Evolutionary conservation across 2,113 vertebrate genomes (phyloP).

Genomic region (Callocephalon fimbriatum): DNA sequence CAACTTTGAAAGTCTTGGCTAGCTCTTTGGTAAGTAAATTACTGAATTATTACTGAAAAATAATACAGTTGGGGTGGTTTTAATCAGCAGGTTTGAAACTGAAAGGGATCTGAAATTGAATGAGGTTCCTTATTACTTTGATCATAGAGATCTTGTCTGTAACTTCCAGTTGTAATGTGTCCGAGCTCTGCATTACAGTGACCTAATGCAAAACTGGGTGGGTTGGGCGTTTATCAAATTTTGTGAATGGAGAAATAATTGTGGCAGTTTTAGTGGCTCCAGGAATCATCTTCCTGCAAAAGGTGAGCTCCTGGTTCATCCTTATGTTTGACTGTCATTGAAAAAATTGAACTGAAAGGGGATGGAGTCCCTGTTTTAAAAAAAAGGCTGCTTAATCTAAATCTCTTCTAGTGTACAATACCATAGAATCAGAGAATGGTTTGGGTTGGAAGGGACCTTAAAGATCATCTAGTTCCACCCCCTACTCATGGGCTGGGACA

Average conservation of each 20-base stretch:
- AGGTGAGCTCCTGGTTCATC: background rate
- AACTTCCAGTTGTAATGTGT: background rate
- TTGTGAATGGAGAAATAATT: background rate
- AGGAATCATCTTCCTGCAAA: background rate
- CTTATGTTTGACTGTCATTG: background rate
- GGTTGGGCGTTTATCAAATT: background rate
- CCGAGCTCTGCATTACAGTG: background rate
- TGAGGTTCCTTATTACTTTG: background rate
- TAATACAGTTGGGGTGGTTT: background rate
- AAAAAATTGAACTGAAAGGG: background rate
- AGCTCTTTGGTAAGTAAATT: background rate
- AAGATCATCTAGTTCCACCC: background rate
- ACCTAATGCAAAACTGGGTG: background rate
- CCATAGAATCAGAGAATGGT: background rate
- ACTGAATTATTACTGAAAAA: background rate
- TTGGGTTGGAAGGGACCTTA: background rate
- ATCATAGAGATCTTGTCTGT: background rate
- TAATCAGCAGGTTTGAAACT: background rate
- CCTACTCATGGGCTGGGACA: background rate
- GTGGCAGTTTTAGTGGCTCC: background rate
- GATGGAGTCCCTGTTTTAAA: fast-evolving
- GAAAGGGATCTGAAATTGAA: background rate
- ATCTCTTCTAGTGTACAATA: background rate
- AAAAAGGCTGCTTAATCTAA: background rate
- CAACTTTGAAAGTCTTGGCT: background rate